Percentiles rank a stretch among this genome's conserved stretches.
These are phyloP conservation scores for Parazoanthus atlanticus DNA, from an alignment of 92 coral and sea anemone genomes.

Conservation along the genomic window DNA sequence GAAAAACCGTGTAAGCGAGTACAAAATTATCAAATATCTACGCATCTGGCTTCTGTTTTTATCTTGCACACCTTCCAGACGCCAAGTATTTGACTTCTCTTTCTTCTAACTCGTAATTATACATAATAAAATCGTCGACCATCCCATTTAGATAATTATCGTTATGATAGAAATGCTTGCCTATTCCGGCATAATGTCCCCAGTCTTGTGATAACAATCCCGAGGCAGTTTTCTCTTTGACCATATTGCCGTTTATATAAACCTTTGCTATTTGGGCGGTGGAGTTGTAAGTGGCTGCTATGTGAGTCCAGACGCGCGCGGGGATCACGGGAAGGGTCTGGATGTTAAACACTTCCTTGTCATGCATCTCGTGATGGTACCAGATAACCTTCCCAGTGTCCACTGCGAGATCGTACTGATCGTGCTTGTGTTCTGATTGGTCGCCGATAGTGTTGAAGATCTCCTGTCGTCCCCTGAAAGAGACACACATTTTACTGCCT, in stretches of 20 bases:
- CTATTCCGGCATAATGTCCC: slow-evolving; percentile 99
- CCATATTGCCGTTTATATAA: slow-evolving; percentile 75
- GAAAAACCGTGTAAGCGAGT: slow-evolving; percentile 4
- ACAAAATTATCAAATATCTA: slow-evolving; percentile 14
- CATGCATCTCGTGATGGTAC: slow-evolving; percentile 97
- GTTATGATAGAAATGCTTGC: slow-evolving; percentile 86
- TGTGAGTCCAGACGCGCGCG: slow-evolving; percentile 93
- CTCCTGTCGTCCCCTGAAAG: slow-evolving; percentile 86
- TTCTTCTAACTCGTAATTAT: slow-evolving; percentile 81
- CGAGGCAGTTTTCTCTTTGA: slow-evolving; percentile 84
- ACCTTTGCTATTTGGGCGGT: slow-evolving; percentile 86
- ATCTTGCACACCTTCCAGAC: slow-evolving; percentile 68
- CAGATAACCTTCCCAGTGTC: slow-evolving; percentile 92
- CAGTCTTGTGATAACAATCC: slow-evolving; percentile 98
- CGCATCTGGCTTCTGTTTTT: background rate
- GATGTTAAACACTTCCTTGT: slow-evolving; percentile 81
- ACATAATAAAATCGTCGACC: slow-evolving; percentile 92
- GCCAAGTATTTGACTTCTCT: slow-evolving; percentile 81
- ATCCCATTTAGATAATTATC: slow-evolving; percentile 73
- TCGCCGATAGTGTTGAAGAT: slow-evolving; percentile 96
- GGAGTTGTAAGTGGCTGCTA: slow-evolving; percentile 84
- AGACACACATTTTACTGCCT: background rate
- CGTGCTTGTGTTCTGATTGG: slow-evolving; percentile 94
- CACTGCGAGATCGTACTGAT: slow-evolving; percentile 92
- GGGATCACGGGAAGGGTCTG: slow-evolving; percentile 92